Base-by-base conservation (phyloP, 2,113 vertebrate genomes). In the Ceuthmochares aereus region DNA sequence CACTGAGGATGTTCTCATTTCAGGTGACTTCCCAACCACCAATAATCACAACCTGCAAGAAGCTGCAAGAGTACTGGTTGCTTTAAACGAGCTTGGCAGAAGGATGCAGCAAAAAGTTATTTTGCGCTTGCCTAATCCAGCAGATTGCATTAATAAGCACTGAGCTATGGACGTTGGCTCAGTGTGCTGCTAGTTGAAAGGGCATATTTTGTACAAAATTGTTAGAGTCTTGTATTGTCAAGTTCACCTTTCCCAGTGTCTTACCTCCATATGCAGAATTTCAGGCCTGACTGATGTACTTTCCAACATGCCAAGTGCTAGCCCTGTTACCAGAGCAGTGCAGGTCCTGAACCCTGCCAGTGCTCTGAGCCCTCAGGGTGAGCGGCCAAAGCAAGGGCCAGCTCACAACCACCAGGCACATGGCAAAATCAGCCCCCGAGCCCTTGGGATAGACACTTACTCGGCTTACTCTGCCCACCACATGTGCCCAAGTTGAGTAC, bases 401-500 rank as follows among this genome's bases (percentile, higher is more conserved):
- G n/a, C 36, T 72, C 47, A 84, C 32, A 72, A 49, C 19, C 1
- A 4, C n/a, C 2, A 4, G 15, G 40, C 34, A 54, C 8, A 1
- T 18, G 62, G 17, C 11, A 5, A 79, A 92, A 75, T 34, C 0
- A 0, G 30, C 59, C 9, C 34, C 37, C 1, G 2, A 36, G 21
- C 22, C 29, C 32, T 9, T 18, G 49, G 34, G 23, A 29, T 29
- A 30, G 36, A 23, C 11, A 34, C 11, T 11, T 3, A 1, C 42
- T 17, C 59, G 58, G 27, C n/a, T 62, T 72, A 30, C 23, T 62
- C 27, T 78, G 51, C 52, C 72, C 0, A 1, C 47, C 36, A 17
- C 34, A 13, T 7, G 10, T 43, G 10, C 12, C 32, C 32, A 22
- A 37, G 19, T 7, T 0, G 0, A 74, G n/a, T 36, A 37, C 20